Percentiles rank a stretch among this genome's conserved stretches.
phyloP scores from a whole-genome alignment of 2,888 invertebrate species.

The Monochamus alternatus region DNA sequence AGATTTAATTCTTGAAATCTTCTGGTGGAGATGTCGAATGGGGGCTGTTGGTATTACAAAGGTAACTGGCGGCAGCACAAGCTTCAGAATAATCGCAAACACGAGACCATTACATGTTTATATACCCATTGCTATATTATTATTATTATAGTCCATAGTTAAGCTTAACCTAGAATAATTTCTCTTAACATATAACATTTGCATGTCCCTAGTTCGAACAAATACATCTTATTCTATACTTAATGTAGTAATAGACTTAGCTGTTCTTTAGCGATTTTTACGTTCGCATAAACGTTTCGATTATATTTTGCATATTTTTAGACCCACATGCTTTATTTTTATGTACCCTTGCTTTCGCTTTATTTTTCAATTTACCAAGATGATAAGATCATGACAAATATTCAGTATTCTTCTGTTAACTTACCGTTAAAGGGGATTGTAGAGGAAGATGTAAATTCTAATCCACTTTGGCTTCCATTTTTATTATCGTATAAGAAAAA shows the following conservation, averaged over 20 bases:
- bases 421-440: slow-evolving; percentile 52
- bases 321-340: slow-evolving; percentile 49
- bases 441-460: slow-evolving; percentile 59
- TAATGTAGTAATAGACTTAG: slow-evolving; percentile 69
- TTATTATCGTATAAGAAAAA: slow-evolving; percentile 55
- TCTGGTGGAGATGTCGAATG: background rate
- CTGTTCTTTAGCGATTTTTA: slow-evolving; percentile 62
- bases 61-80: slow-evolving; percentile 49
- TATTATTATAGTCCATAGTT: slow-evolving; percentile 69
- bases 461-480: slow-evolving; percentile 67
- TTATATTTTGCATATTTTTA: slow-evolving; percentile 41
- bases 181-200: slow-evolving; percentile 69
- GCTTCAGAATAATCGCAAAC: slow-evolving; percentile 38
- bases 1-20: too few relatives aligned
- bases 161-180: slow-evolving; percentile 70
- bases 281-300: slow-evolving; percentile 42
- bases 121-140: slow-evolving; percentile 68
- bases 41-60: slow-evolving; percentile 22
- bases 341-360: slow-evolving; percentile 53
- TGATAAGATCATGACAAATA: slow-evolving; percentile 59
- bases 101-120: slow-evolving; percentile 56
- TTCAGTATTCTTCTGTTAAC: slow-evolving; percentile 52
- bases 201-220: slow-evolving; percentile 69
- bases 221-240: slow-evolving; percentile 66
- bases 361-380: slow-evolving; percentile 48